Evolutionary conservation across 2,888 invertebrate species (phyloP), one percentile per base, ranked within the genome.

Genomic region (Lithophane ornitopus): DNA sequence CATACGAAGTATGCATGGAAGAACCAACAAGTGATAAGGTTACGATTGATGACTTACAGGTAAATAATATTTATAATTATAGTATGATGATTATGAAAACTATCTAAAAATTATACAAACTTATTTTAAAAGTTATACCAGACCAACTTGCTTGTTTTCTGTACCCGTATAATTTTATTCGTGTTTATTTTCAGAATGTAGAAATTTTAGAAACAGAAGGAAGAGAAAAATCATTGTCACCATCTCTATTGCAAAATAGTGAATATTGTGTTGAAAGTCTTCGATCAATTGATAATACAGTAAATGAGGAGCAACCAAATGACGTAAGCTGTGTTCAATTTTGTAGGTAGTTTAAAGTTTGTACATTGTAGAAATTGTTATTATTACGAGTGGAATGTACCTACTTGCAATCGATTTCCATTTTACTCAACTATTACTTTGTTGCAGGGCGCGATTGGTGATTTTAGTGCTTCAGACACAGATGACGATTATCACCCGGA

Each of bases 391-490:
- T n/a, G n/a, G n/a, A n/a, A n/a, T n/a, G n/a, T n/a, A n/a, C n/a
- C n/a, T n/a, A n/a, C n/a, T n/a, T n/a, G n/a, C n/a, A n/a, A 54
- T n/a, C 54, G n/a, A 54, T 54, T 54, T 54, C 54, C 54, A 54
- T 54, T 67, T 68, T 68, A 68, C 41, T 56, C 58, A 58, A 58
- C 58, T 68, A 56, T 68, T 58, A 58, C 68, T 56, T 56, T 68
- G 56, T 68, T 56, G 54, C 68, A 68, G 68, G 56, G 58, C 26
- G 56, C 68, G 68, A 68, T 56, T 68, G 68, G 56, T 68, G 44
- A 68, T 44, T 68, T 68, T 68, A 68, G 68, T 68, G 68, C 58
- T 68, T 68, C 68, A 68, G 68, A 68, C 68, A 68, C 68, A 67
- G 67, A 68, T 67, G 67, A 67, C 54, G 68, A 56, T 58, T 58